phyloP scores from a whole-genome alignment of 1,140 invertebrate genomes.

The Cylas formicarius region DNA sequence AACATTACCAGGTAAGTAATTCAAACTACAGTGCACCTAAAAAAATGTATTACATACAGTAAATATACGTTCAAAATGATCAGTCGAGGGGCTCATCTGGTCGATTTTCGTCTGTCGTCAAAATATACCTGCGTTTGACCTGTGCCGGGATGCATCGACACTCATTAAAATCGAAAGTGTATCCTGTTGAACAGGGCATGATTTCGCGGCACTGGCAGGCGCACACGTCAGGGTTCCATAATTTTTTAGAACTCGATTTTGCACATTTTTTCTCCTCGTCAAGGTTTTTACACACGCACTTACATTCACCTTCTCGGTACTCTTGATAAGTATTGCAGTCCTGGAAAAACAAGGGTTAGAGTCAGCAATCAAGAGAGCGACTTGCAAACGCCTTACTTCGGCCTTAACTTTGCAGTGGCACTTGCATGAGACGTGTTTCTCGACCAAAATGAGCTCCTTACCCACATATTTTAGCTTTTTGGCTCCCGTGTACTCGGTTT shows the following conservation, averaged over 20 bases:
- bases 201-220: constrained; percentile 50
- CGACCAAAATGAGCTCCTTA: constrained; percentile 46
- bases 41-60: not conserved
- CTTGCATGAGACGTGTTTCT: constrained; percentile 54
- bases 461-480: constrained; percentile 33
- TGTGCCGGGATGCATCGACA: constrained; percentile 48
- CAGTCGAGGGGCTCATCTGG: too few species aligned
- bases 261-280: constrained; percentile 54
- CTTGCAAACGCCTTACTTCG: constrained; percentile 39
- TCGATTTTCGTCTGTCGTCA: constrained; percentile 5
- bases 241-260: constrained; percentile 43
- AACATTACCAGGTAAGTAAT: constrained; percentile 1
- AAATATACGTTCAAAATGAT: not conserved
- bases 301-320: constrained; percentile 50
- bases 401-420: constrained; percentile 53
- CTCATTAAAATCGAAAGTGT: constrained; percentile 49
- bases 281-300: constrained; percentile 52
- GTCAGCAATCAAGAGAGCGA: too few species aligned
- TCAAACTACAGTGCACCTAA: not conserved
- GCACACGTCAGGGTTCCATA: constrained; percentile 55
- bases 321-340: constrained; percentile 53
- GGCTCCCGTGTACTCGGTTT: constrained; percentile 38
- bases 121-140: constrained; percentile 21
- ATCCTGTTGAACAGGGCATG: constrained; percentile 52
- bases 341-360: constrained; percentile 32